Conservation (phyloP, 2,113 vertebrate species). For the Brienomyrus longianalis region DNA sequence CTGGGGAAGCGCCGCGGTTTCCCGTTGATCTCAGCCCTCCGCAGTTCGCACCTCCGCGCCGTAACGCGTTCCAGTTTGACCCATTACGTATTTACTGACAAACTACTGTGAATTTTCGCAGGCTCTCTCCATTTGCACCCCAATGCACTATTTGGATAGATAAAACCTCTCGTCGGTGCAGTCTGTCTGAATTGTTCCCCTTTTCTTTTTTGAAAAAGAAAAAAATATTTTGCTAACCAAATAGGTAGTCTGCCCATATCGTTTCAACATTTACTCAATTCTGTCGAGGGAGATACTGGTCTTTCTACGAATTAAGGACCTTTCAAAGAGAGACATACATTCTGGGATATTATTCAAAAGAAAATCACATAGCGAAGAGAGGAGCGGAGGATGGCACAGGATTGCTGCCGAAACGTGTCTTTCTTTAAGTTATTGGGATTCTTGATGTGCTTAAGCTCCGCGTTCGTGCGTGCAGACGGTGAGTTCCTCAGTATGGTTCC, state of each 20-base stretch:
- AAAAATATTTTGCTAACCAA: slow-evolving; percentile 30
- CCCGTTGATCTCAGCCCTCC: slow-evolving; percentile 21
- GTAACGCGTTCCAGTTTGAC: slow-evolving; percentile 37
- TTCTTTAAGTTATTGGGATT: slow-evolving; percentile 53
- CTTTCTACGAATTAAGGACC: slow-evolving; percentile 30
- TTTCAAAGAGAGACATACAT: slow-evolving; percentile 31
- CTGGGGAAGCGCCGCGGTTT: not conserved
- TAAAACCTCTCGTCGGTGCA: slow-evolving; percentile 55
- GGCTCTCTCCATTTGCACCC: slow-evolving; percentile 52
- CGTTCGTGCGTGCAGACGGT: slow-evolving; percentile 26
- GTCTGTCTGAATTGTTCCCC: slow-evolving; percentile 43
- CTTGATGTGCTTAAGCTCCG: slow-evolving; percentile 53
- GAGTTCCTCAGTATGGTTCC: not conserved
- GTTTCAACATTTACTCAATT: slow-evolving; percentile 36
- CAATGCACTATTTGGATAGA: slow-evolving; percentile 57
- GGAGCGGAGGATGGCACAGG: slow-evolving; percentile 48
- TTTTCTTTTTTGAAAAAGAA: slow-evolving; percentile 27
- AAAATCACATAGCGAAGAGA: slow-evolving; percentile 14
- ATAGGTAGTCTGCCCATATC: slow-evolving; percentile 20
- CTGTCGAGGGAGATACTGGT: slow-evolving; percentile 35
- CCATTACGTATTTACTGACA: slow-evolving; percentile 66
- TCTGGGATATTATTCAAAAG: slow-evolving; percentile 27
- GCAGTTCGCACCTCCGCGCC: slow-evolving; percentile 26
- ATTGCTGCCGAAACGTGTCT: slow-evolving; percentile 28
- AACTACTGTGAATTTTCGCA: slow-evolving; percentile 70